Evolutionary conservation across 1,140 invertebrate genomes (phyloP), one percentile per base, ranked within the genome.

Genomic region (Venturia canescens): DNA sequence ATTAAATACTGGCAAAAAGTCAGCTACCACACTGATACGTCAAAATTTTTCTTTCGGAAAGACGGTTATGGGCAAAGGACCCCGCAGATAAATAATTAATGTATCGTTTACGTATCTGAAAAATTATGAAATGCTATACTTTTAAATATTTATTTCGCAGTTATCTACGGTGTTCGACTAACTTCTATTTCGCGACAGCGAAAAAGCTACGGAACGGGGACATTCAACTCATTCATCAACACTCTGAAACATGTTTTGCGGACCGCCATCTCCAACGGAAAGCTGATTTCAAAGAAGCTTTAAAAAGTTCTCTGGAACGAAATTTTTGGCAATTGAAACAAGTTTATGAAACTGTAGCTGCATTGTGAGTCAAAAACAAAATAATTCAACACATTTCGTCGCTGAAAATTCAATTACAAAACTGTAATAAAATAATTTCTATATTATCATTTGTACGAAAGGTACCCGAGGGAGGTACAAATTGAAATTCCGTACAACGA

Each of bases 321-420:
- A 9, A 75, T 27, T 75, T 75, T 57, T 75, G 72, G 72, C 53
- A 31, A n/a, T 16, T 75, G 15, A 75, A 57, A 57, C 16, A 53
- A 16, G 23, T 75, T 0, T 75, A 75, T 27, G 72, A 75, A 26
- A 75, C 72, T 1, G 72, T 75, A 27, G 71, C n/a, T n/a, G n/a
- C n/a, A n/a, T n/a, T n/a, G n/a, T n/a, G n/a, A n/a, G n/a, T n/a
- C n/a, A n/a, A n/a, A n/a, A n/a, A n/a, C n/a, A n/a, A n/a, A n/a
- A n/a, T n/a, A n/a, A n/a, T n/a, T n/a, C n/a, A n/a, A n/a, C n/a
- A n/a, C n/a, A 34, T n/a, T n/a, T n/a, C n/a, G n/a, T n/a, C n/a
- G n/a, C n/a, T n/a, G n/a, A n/a, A n/a, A n/a, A n/a, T n/a, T n/a
- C n/a, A n/a, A n/a, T n/a, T n/a, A n/a, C n/a, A n/a, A n/a, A n/a